Evolutionary conservation across 2,888 invertebrate species (phyloP).

Genomic region (Leucophenga montana): DNA sequence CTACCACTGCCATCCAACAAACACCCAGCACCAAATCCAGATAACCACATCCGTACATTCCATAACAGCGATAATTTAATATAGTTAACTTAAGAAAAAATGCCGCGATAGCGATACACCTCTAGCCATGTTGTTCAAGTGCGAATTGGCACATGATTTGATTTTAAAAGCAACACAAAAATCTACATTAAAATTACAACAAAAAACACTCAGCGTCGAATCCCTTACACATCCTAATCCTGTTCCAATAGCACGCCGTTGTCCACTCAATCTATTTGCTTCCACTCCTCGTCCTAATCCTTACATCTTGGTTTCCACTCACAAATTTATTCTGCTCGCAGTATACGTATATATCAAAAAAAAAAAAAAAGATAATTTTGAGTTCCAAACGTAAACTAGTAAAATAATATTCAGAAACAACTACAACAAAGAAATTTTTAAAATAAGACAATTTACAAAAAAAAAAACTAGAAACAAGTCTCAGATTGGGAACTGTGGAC

Average conservation of each 20-base stretch:
- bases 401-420: slow-evolving; percentile 56
- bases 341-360: slow-evolving; percentile 10
- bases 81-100: slow-evolving; percentile 30
- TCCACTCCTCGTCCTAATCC: slow-evolving; percentile 7
- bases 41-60: background rate
- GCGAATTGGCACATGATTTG: slow-evolving; percentile 29
- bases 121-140: slow-evolving; percentile 29
- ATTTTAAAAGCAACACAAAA: background rate
- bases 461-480: slow-evolving; percentile 65
- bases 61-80: background rate
- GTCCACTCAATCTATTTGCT: slow-evolving; percentile 31
- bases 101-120: slow-evolving; percentile 72
- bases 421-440: slow-evolving; percentile 40
- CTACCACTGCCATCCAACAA: background rate
- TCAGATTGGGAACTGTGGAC: slow-evolving; percentile 87
- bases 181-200: background rate
- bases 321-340: slow-evolving; percentile 41
- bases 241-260: slow-evolving; percentile 21
- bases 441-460: slow-evolving; percentile 41
- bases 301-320: background rate
- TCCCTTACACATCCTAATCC: slow-evolving; percentile 32
- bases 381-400: slow-evolving; percentile 32
- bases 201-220: background rate
- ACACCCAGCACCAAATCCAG: slow-evolving; percentile 1
- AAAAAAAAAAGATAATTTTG: slow-evolving; percentile 40